Base-by-base conservation (phyloP, 2,888 invertebrate genomes). In the Acronicta alni region DNA sequence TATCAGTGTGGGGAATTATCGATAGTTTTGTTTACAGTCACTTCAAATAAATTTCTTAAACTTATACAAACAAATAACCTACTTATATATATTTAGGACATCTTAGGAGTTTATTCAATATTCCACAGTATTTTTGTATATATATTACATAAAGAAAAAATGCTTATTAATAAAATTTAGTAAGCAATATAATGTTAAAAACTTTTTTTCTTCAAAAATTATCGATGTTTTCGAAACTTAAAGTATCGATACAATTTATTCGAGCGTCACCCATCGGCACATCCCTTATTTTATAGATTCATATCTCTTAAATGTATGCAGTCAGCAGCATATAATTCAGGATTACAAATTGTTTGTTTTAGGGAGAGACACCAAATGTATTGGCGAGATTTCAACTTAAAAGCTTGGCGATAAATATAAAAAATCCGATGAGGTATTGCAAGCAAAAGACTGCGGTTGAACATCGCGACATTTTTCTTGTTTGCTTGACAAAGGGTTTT, bases 311-410 rank as follows among this genome's bases (percentile, higher is more conserved):
- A 93, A 94, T 93, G 92, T 94, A 94, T 93, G 94, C 92, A 92
- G 90, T 92, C 93, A 92, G 90, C 93, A 87, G 92, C 90, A 88
- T 91, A 94, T 93, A 93, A 94, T 92, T 94, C 94, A 93, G 92
- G 88, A 86, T 90, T 93, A 94, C 94, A 93, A 94, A 94, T 94
- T 93, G 92, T 93, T 94, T 93, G 93, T 93, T 93, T 94, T 93
- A 94, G 90, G 90, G 80, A 80, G 89, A 81, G 93, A 92, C 93
- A 91, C 86, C 83, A 86, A 93, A 93, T 86, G 91, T 90, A 93
- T 93, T 91, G 93, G 90, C 82, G 89, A 86, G 92, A 91, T 91
- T 90, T 82, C 89, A 92, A 91, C 91, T 89, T 92, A 92, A 92
- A 93, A 93, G 91, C 89, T 86, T 92, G 88, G 86, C 73, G 92